These are phyloP conservation scores for Tetropium fuscum DNA, from an alignment of 2,888 invertebrate genomes.

Conservation along the genomic window DNA sequence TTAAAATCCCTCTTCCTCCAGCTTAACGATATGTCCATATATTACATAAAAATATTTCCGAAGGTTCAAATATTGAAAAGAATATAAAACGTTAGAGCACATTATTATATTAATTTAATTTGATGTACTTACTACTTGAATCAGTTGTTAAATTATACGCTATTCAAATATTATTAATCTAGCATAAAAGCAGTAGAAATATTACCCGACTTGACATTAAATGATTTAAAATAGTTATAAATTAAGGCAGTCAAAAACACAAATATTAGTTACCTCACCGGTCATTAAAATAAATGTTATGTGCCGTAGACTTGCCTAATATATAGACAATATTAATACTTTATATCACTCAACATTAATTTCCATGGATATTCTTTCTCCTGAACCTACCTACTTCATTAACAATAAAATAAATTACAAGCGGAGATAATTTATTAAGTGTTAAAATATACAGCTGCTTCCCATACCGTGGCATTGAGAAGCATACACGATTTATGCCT, in stretches of 20 bases:
- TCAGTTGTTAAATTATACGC: no score
- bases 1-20: no score
- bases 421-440: constrained; percentile 8
- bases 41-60: no score
- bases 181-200: background rate
- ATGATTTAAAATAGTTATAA: background rate
- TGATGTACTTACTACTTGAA: no score
- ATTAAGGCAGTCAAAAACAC: background rate
- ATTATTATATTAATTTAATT: no score
- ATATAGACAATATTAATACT: background rate
- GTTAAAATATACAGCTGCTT: background rate
- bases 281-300: background rate
- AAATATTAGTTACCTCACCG: background rate
- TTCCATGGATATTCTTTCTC: no score
- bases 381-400: no score
- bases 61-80: no score
- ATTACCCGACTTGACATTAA: background rate
- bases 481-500: no score
- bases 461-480: background rate
- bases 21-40: no score
- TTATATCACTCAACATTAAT: background rate
- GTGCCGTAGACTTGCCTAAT: background rate
- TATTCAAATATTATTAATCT: background rate
- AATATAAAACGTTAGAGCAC: no score
- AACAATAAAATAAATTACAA: constrained; percentile 4